A percentile compares a stretch with the other conserved stretches of the same genome.
Conservation (phyloP, 1,140 invertebrate species). For the Alviniconcha marisindica region DNA sequence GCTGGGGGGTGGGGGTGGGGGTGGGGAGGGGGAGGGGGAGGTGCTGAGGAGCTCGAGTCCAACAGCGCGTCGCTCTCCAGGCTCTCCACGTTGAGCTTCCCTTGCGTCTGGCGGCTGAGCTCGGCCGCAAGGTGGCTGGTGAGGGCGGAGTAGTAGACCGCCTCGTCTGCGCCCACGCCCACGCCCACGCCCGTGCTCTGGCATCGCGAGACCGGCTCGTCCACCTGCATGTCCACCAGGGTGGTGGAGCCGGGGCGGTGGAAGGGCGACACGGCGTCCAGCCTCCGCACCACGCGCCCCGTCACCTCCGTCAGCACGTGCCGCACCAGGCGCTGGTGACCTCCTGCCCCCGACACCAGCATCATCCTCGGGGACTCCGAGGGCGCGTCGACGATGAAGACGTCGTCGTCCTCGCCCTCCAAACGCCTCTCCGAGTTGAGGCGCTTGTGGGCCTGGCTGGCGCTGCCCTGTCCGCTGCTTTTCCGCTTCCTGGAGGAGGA, state of each 20-base stretch:
- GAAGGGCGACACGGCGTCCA: not conserved
- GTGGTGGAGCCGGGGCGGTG: slow-evolving; percentile 11
- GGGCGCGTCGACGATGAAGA: slow-evolving; percentile 23
- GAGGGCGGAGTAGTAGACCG: not conserved
- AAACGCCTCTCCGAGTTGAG: slow-evolving; percentile 10
- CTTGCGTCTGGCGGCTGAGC: slow-evolving; percentile 16
- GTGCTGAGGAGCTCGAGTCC: slow-evolving; percentile 9
- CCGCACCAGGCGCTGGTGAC: slow-evolving; percentile 1
- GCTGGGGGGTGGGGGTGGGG: not conserved
- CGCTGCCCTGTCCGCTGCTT: slow-evolving; percentile 15
- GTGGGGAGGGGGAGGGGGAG: not conserved
- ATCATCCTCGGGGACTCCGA: not conserved
- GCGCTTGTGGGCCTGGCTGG: slow-evolving; percentile 19
- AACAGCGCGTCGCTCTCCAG: slow-evolving; percentile 58
- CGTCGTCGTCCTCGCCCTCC: slow-evolving; percentile 28
- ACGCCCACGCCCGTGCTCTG: slow-evolving; percentile 22
- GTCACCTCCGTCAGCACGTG: not conserved
- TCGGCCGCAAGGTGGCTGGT: not conserved
- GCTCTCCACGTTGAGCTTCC: slow-evolving; percentile 51
- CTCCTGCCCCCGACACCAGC: not conserved
- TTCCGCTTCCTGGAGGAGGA: slow-evolving; percentile 33
- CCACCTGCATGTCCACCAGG: slow-evolving; percentile 21
- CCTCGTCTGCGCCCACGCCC: slow-evolving; percentile 10
- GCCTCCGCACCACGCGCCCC: not conserved
- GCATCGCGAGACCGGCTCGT: slow-evolving; percentile 12